Conservation (phyloP, 2,888 invertebrate genomes). For the Dolomedes plantarius region DNA sequence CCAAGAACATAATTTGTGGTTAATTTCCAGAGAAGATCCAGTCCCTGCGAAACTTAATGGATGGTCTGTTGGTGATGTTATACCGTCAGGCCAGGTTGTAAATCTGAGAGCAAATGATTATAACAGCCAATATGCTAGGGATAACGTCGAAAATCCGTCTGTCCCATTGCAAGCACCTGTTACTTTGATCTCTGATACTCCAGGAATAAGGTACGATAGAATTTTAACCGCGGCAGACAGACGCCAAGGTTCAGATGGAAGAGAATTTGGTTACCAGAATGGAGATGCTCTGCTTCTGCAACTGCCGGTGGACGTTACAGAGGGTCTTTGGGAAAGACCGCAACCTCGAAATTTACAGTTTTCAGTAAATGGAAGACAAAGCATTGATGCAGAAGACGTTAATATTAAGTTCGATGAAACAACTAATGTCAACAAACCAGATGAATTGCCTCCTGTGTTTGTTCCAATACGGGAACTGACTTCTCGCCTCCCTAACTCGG, state of each 20-base stretch:
- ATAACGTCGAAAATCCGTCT: neutral
- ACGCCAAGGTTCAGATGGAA: no score
- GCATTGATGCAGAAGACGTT: neutral
- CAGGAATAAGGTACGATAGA: neutral
- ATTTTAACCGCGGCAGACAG: neutral
- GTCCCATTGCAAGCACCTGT: no score
- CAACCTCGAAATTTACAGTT: constrained; percentile 20
- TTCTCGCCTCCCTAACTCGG: constrained; percentile 16
- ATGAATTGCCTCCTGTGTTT: neutral
- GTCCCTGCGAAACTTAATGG: constrained; percentile 28
- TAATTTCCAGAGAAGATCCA: constrained; percentile 46
- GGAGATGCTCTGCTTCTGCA: constrained; percentile 36
- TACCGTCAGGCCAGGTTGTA: constrained; percentile 23
- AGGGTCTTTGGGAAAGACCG: constrained; percentile 56
- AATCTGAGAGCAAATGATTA: neutral
- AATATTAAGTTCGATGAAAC: neutral
- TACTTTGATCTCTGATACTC: neutral
- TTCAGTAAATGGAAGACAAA: constrained; percentile 15
- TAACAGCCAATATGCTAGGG: neutral
- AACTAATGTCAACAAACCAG: neutral
- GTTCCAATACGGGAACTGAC: constrained; percentile 15
- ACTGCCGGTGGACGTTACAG: constrained; percentile 24
- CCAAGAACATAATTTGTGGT: constrained; percentile 34
- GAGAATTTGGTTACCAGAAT: neutral
- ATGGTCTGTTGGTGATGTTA: constrained; percentile 27